Percentiles rank a stretch among this genome's conserved stretches.
Conservation (phyloP, 1,140 invertebrate species). For the Zaprionus gabonicus region DNA sequence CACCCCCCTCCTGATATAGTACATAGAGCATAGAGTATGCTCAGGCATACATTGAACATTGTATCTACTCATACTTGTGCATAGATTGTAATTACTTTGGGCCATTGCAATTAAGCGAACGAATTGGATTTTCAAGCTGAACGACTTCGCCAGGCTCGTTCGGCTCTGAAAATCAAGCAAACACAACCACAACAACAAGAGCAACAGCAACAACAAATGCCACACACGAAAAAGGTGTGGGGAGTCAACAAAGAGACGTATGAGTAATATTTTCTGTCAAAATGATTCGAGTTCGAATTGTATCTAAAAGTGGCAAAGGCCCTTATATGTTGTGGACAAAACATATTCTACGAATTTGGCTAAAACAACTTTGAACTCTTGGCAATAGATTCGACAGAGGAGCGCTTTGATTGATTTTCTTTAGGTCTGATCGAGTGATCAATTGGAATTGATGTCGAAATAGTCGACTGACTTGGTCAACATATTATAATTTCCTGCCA, state of each 20-base stretch:
- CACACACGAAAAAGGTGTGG: slow-evolving; percentile 19
- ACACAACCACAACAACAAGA: slow-evolving; percentile 43
- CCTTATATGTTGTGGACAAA: slow-evolving; percentile 25
- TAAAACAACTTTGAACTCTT: slow-evolving; percentile 8
- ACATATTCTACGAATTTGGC: slow-evolving; percentile 21
- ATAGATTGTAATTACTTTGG: slow-evolving; percentile 57
- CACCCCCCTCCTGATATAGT: not conserved
- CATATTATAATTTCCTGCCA: slow-evolving; percentile 7
- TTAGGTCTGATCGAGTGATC: not conserved
- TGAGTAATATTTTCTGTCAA: slow-evolving; percentile 32
- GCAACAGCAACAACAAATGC: slow-evolving; percentile 14
- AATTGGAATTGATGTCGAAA: not conserved
- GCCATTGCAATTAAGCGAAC: slow-evolving; percentile 68
- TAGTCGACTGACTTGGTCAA: slow-evolving; percentile 11
- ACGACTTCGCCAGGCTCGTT: slow-evolving; percentile 61
- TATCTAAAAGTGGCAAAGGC: slow-evolving; percentile 7
- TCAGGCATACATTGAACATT: not conserved
- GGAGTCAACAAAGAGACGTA: slow-evolving; percentile 21
- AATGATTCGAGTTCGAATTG: not conserved
- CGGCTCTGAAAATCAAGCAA: slow-evolving; percentile 73
- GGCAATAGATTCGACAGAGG: not conserved
- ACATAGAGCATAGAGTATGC: not conserved
- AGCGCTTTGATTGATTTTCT: slow-evolving; percentile 15
- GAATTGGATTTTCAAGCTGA: slow-evolving; percentile 80
- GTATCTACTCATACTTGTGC: slow-evolving; percentile 3